Conservation (phyloP, 35 echinoderm and acorn worm genomes). For the Apostichopus japonicus region DNA sequence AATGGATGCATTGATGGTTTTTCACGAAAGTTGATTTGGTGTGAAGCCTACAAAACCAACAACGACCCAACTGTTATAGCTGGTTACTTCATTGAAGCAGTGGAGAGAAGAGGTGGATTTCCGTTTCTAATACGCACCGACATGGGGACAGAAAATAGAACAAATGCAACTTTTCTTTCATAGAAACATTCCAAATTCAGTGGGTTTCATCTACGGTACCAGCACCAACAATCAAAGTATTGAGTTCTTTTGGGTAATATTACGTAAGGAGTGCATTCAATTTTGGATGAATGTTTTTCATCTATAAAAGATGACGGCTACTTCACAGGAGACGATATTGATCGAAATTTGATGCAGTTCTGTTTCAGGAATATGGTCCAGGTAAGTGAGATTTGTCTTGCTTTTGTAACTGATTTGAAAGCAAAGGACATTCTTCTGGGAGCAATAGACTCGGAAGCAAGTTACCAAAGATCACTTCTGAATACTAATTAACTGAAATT, state of each 20-base stretch:
- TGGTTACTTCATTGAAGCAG: conserved; percentile 54
- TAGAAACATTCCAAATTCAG: conserved; percentile 12
- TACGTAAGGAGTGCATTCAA: conserved; percentile 37
- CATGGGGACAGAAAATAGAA: no score
- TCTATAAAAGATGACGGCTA: conserved; percentile 50
- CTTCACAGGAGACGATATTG: conserved; percentile 57
- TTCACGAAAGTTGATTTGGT: conserved; percentile 69
- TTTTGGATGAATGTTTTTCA: conserved; percentile 50
- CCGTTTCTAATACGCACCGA: background rate
- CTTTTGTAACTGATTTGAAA: background rate
- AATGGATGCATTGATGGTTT: conserved; percentile 69
- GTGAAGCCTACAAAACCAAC: conserved; percentile 57
- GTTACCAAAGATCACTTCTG: background rate
- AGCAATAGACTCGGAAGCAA: background rate
- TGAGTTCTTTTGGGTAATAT: conserved; percentile 1
- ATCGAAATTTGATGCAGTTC: conserved; percentile 43
- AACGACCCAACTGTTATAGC: conserved; percentile 6
- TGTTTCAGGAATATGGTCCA: conserved; percentile 58
- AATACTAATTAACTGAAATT: background rate
- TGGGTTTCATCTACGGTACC: conserved; percentile 9
- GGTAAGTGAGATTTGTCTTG: conserved; percentile 2
- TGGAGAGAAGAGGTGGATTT: conserved; percentile 26
- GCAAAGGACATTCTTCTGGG: no score
- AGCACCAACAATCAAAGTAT: conserved; percentile 3
- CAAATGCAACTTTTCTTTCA: background rate